Evolutionary conservation across 2,797 vertebrate genomes (phyloP).

Genomic region (Heliangelus exortis): DNA sequence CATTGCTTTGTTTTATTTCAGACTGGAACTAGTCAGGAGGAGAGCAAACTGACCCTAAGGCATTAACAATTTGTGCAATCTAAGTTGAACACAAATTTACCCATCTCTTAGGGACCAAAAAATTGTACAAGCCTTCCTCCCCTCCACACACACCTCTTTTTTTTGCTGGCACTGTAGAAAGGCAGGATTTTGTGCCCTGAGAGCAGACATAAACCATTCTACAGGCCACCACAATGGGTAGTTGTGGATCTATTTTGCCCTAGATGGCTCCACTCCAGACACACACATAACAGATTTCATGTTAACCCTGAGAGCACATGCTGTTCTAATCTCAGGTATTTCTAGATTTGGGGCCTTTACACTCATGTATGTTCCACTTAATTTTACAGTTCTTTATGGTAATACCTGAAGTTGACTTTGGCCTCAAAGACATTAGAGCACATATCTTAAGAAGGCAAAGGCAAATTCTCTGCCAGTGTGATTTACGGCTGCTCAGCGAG

Average conservation of each 20-base stretch:
- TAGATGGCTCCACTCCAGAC: background rate
- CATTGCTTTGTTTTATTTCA: background rate
- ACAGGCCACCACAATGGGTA: background rate
- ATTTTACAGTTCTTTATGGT: slow-evolving; percentile 13
- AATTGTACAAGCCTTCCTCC: background rate
- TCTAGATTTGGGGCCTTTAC: background rate
- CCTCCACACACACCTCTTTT: background rate
- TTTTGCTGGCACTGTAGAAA: background rate
- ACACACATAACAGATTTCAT: background rate
- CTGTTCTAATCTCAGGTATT: background rate
- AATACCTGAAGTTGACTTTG: slow-evolving; percentile 41
- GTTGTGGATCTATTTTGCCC: background rate
- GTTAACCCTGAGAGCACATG: background rate
- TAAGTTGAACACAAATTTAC: background rate
- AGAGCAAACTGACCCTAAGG: background rate
- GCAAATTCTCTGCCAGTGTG: background rate
- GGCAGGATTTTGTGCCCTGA: background rate
- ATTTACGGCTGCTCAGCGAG: background rate
- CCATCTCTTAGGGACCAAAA: background rate
- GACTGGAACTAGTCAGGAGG: background rate
- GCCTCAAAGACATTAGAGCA: background rate
- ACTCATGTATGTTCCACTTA: background rate
- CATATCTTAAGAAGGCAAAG: background rate
- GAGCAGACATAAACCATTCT: fast-evolving
- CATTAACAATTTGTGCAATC: background rate